Conservation (phyloP, 2,888 invertebrate species). For the Branchipolynoe longqiensis region DNA sequence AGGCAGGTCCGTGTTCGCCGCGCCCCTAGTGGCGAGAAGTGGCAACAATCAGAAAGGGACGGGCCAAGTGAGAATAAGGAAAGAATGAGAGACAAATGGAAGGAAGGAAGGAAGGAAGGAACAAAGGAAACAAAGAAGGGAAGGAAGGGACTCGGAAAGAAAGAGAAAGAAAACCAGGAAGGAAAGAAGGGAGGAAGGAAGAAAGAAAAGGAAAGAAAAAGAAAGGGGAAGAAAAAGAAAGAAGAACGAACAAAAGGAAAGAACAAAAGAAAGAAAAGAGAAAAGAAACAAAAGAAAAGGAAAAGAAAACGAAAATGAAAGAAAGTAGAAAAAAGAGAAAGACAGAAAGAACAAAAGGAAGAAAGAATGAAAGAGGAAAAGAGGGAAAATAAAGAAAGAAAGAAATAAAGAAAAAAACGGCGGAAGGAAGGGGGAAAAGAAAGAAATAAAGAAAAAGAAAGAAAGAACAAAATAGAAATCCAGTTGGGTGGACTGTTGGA, state of each 20-base stretch:
- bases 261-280: neutral
- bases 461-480: neutral
- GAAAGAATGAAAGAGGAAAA: neutral
- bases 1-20: conserved; percentile 82
- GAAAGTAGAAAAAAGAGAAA: neutral
- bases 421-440: neutral
- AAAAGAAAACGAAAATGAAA: neutral
- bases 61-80: neutral
- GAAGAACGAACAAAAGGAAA: neutral
- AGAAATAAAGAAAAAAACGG: too few relatives aligned
- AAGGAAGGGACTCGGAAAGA: neutral
- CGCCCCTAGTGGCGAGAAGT: conserved; percentile 76
- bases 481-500: neutral
- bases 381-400: too few relatives aligned
- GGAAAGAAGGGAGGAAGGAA: neutral
- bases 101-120: neutral
- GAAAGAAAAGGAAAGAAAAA: neutral
- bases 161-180: neutral
- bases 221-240: neutral
- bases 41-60: neutral
- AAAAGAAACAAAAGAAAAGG: neutral
- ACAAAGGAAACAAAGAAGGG: neutral
- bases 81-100: neutral
- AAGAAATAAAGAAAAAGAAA: neutral
- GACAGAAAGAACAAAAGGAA: neutral